Conservation (phyloP, 2,797 vertebrate species). For the Diplodus sargus region DNA sequence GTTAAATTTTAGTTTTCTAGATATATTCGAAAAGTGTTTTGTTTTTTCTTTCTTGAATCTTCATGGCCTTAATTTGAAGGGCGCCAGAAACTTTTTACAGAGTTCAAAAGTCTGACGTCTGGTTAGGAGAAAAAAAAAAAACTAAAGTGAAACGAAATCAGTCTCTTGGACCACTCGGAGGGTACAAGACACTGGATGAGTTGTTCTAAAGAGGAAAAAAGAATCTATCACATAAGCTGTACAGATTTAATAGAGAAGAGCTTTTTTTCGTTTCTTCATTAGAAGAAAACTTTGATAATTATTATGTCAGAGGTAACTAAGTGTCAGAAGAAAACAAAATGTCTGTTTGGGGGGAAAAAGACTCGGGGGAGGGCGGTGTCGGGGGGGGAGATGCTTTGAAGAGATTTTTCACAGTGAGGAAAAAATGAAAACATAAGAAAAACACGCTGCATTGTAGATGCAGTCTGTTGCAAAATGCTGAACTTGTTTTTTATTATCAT, state of each 20-base stretch:
- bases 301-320: slow-evolving; percentile 91
- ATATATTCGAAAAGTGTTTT: slow-evolving; percentile 87
- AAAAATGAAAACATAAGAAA: slow-evolving; percentile 78
- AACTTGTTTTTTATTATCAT: slow-evolving; percentile 84
- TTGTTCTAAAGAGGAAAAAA: slow-evolving; percentile 84
- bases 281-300: slow-evolving; percentile 94
- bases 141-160: slow-evolving; percentile 61
- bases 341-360: slow-evolving; percentile 89
- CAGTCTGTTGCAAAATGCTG: slow-evolving; percentile 92
- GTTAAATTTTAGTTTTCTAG: slow-evolving; percentile 89
- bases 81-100: slow-evolving; percentile 91
- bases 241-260: slow-evolving; percentile 94
- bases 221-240: slow-evolving; percentile 92
- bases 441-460: slow-evolving; percentile 90
- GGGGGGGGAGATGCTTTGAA: slow-evolving; percentile 83
- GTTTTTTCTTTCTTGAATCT: slow-evolving; percentile 91
- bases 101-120: slow-evolving; percentile 90
- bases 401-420: slow-evolving; percentile 92
- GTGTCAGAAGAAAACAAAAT: slow-evolving; percentile 91
- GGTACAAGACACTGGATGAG: slow-evolving; percentile 88
- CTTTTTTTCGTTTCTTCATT: slow-evolving; percentile 91
- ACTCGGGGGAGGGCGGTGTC: slow-evolving; percentile 31
- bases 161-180: slow-evolving; percentile 85
- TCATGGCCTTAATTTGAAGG: slow-evolving; percentile 99
- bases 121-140: slow-evolving; percentile 72